Conservation (phyloP, 2,888 invertebrate species). For the Callyntrura guangdongensis region DNA sequence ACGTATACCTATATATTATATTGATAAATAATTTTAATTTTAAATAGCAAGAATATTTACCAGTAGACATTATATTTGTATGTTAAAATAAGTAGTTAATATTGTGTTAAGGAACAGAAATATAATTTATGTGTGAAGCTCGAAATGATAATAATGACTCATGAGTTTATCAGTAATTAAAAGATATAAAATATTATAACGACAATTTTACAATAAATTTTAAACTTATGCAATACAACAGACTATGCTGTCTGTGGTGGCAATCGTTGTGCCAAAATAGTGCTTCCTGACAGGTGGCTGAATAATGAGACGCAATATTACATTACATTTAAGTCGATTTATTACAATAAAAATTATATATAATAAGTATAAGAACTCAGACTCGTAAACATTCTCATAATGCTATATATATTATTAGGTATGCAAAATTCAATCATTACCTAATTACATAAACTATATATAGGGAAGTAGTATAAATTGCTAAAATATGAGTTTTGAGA, state of each 20-base stretch:
- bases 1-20: background rate
- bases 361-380: background rate
- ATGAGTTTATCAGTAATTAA: no score
- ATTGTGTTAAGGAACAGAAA: background rate
- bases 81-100: background rate
- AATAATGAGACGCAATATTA: conserved; percentile 26
- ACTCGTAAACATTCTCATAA: conserved; percentile 14
- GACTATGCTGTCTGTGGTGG: conserved; percentile 32
- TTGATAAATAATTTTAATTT: background rate
- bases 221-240: background rate
- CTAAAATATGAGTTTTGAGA: conserved; percentile 1
- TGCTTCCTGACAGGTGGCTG: conserved; percentile 26
- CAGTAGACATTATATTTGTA: no score
- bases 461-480: background rate
- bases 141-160: no score
- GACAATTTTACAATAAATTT: no score
- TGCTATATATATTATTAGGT: background rate
- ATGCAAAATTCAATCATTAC: background rate
- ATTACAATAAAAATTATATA: background rate
- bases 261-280: conserved; percentile 71
- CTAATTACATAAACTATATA: background rate
- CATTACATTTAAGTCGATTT: background rate
- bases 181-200: no score
- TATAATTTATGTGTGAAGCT: background rate
- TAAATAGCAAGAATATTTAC: background rate